Conservation (phyloP, 2,888 invertebrate species). For the Ichneumoninae sp. region DNA sequence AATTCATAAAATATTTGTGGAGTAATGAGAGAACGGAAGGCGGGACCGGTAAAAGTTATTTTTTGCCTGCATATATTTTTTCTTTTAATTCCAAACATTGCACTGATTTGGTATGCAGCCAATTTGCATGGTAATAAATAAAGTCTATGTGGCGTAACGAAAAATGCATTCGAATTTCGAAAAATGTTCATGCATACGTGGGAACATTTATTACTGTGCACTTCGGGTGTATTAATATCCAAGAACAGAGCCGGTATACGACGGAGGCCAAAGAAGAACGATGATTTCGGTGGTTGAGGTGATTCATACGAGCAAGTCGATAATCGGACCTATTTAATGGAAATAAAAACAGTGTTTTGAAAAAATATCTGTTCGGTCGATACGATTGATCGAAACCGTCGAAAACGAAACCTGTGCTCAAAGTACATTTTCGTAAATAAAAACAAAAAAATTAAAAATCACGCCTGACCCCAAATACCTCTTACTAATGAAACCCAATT, state of each 20-base stretch:
- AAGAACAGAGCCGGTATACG: not conserved
- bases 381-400: constrained; percentile 60
- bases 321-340: not conserved
- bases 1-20: constrained; percentile 28
- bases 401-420: constrained; percentile 48
- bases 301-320: not conserved
- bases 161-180: not conserved
- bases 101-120: not conserved
- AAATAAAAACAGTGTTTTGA: constrained; percentile 7
- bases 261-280: constrained; percentile 15
- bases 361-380: constrained; percentile 42
- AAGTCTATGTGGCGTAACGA: not conserved
- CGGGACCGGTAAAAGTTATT: constrained; percentile 10
- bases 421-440: constrained; percentile 44
- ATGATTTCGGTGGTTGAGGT: constrained; percentile 50
- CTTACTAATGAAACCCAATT: constrained; percentile 55
- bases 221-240: not conserved
- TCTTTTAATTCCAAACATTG: not conserved
- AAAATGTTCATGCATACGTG: not conserved
- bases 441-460: constrained; percentile 33
- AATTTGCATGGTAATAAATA: constrained; percentile 3
- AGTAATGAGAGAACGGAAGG: not conserved
- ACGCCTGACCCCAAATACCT: constrained; percentile 50
- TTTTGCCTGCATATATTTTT: constrained; percentile 14
- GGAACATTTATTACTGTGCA: not conserved